Evolutionary conservation across 2,888 invertebrate species (phyloP).

Genomic region (Cynaeus angustus): DNA sequence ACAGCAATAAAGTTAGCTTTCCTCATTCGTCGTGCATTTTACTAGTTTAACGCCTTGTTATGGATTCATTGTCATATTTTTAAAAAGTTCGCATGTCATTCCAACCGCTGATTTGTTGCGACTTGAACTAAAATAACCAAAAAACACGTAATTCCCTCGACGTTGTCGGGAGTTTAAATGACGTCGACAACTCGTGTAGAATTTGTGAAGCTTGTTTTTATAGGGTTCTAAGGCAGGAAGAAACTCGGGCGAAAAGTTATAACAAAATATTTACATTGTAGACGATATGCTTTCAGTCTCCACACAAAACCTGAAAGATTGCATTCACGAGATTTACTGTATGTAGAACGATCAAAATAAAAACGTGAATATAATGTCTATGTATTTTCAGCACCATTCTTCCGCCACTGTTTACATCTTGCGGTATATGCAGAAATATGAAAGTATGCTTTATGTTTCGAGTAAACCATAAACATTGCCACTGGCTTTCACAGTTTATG

Average conservation of each 20-base stretch:
- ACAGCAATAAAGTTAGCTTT: conserved; percentile 54
- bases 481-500: conserved; percentile 52
- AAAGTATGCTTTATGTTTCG: conserved; percentile 48
- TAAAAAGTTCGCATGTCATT: neutral
- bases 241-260: conserved; percentile 23
- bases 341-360: conserved; percentile 17
- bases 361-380: conserved; percentile 22
- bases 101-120: conserved; percentile 1
- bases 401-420: conserved; percentile 32
- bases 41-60: conserved; percentile 51
- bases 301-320: conserved; percentile 18
- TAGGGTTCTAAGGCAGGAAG: conserved; percentile 1
- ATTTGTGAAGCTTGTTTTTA: conserved; percentile 10
- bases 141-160: conserved; percentile 4
- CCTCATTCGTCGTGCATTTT: conserved; percentile 53
- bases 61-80: conserved; percentile 43
- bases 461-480: conserved; percentile 47
- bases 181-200: conserved; percentile 1
- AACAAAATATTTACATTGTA: conserved; percentile 37
- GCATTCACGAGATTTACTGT: conserved; percentile 6
- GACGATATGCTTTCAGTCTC: conserved; percentile 23
- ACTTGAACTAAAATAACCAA: neutral
- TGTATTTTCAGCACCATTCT: conserved; percentile 14
- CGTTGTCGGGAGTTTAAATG: conserved; percentile 5
- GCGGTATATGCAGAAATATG: conserved; percentile 40